Percentiles rank a stretch among this genome's conserved stretches.
Conservation (phyloP, 2,797 vertebrate species). For the Centroberyx gerrardi region DNA sequence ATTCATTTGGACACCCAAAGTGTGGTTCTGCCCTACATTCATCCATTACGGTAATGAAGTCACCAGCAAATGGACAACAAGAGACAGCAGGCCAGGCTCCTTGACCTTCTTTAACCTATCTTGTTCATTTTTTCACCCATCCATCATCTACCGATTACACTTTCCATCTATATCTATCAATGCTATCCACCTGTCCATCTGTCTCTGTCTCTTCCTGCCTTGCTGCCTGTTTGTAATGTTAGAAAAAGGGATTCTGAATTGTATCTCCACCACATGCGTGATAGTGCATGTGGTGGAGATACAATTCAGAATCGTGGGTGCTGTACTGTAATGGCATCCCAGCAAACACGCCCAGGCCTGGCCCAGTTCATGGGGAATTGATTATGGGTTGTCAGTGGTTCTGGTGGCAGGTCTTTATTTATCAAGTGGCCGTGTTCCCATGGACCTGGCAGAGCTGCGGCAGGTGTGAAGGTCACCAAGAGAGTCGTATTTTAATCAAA, state of each 20-base stretch:
- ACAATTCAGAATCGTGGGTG: too few species aligned
- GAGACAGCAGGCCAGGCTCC: conserved; percentile 44
- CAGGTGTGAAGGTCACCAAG: conserved; percentile 82
- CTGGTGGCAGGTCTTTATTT: conserved; percentile 65
- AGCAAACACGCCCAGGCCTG: conserved; percentile 15
- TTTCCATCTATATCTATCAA: conserved; percentile 38
- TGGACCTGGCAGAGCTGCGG: conserved; percentile 67
- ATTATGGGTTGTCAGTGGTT: conserved; percentile 71
- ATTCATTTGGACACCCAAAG: conserved; percentile 53
- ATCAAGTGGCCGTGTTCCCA: conserved; percentile 57
- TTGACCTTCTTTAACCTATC: conserved; percentile 33
- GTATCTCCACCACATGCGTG: conserved; percentile 5
- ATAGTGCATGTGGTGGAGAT: too few species aligned
- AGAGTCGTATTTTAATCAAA: conserved; percentile 84
- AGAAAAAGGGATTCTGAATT: not conserved
- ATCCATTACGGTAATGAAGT: conserved; percentile 64
- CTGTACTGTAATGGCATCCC: not conserved
- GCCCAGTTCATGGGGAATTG: conserved; percentile 51
- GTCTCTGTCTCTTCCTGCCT: conserved; percentile 3
- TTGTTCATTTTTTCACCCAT: conserved; percentile 35
- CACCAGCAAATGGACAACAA: conserved; percentile 27
- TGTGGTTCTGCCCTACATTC: conserved; percentile 36
- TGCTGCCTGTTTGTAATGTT: not conserved
- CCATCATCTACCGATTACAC: conserved; percentile 36
- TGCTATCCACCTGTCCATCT: conserved; percentile 34